phyloP scores from a whole-genome alignment of 2,113 vertebrate genomes.

The Macroglossus sobrinus region DNA sequence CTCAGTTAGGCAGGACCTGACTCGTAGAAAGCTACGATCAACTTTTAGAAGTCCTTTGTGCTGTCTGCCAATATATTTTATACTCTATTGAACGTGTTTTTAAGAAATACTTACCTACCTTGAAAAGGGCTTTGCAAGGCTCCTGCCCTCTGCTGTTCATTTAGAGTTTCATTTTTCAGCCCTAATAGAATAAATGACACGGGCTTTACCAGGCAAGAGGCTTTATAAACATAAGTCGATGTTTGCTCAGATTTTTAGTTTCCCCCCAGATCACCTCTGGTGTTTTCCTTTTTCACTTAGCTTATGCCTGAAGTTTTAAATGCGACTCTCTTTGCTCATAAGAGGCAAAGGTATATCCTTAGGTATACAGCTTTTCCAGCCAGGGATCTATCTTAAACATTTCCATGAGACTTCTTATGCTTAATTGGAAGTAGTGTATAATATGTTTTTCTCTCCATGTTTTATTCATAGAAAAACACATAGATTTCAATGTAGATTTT shows the following conservation, averaged over 20 bases:
- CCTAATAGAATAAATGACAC: background rate
- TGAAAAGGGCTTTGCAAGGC: background rate
- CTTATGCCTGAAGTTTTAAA: slow-evolving; percentile 28
- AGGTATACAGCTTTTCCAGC: background rate
- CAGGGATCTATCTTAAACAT: background rate
- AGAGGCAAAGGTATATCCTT: background rate
- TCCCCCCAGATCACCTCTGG: background rate
- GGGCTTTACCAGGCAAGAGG: background rate
- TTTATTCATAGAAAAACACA: background rate
- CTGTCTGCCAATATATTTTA: background rate
- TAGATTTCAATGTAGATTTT: background rate
- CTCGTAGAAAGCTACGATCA: background rate
- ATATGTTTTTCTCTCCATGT: background rate
- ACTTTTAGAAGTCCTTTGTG: background rate
- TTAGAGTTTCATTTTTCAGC: background rate
- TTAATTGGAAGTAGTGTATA: background rate
- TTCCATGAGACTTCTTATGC: background rate
- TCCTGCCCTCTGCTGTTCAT: slow-evolving; percentile 41
- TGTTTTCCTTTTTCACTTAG: background rate
- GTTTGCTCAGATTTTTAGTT: background rate
- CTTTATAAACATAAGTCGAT: background rate
- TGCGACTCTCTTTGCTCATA: background rate
- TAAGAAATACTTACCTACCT: background rate
- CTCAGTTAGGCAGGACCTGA: background rate
- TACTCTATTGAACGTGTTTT: background rate